phyloP scores from a whole-genome alignment of 92 coral and sea anemone species.

The Anthopleura xanthogrammica region DNA sequence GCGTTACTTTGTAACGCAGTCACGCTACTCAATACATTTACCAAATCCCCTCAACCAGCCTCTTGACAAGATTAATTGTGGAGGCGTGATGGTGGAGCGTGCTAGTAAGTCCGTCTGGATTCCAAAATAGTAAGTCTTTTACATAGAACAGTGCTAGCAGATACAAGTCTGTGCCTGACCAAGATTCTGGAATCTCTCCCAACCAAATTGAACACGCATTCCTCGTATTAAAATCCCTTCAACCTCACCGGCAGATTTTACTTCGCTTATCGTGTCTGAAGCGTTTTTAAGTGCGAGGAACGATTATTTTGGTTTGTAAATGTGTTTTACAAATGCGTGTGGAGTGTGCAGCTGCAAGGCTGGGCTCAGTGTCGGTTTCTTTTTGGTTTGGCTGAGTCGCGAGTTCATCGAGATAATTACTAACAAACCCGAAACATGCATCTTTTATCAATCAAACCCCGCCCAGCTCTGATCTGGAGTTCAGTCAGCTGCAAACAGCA shows the following conservation, averaged over 20 bases:
- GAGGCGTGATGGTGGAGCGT: slow-evolving; percentile 27
- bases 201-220: background rate
- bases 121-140: background rate
- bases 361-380: slow-evolving; percentile 22
- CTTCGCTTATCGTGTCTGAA: slow-evolving; percentile 1
- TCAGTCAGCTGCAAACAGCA: slow-evolving; percentile 34
- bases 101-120: slow-evolving; percentile 2
- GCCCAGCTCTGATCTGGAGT: slow-evolving; percentile 37
- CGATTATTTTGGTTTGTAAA: background rate
- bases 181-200: background rate
- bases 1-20: background rate
- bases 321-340: slow-evolving; percentile 9
- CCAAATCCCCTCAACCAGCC: slow-evolving; percentile 1
- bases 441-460: slow-evolving; percentile 41
- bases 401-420: slow-evolving; percentile 43
- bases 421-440: slow-evolving; percentile 55
- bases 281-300: background rate
- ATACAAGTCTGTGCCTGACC: background rate
- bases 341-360: slow-evolving; percentile 23
- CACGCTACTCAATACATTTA: background rate
- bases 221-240: background rate
- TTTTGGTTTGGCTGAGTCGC: slow-evolving; percentile 3
- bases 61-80: slow-evolving; percentile 14
- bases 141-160: background rate
- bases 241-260: background rate